phyloP scores from a whole-genome alignment of 2,888 invertebrate species.

The Leptinotarsa peninsularis region DNA sequence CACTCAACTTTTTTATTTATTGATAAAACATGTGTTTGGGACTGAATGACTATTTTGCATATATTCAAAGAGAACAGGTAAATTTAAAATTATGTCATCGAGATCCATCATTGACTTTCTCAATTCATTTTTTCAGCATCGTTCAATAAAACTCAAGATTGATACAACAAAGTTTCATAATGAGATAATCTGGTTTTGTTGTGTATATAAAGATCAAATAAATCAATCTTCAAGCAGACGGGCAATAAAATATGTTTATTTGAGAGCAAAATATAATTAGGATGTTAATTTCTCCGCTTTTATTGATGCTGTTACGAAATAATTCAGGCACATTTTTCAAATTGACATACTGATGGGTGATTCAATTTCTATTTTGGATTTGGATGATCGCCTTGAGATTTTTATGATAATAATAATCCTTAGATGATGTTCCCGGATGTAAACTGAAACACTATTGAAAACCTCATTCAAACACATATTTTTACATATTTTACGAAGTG shows the following conservation, averaged over 20 bases:
- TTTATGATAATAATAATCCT: conserved; percentile 4
- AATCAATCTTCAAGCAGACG: conserved; percentile 10
- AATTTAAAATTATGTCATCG: too few relatives aligned
- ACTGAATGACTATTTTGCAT: too few relatives aligned
- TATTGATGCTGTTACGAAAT: conserved; percentile 10
- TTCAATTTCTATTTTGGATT: neutral
- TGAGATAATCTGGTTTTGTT: conserved; percentile 1
- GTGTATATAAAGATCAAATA: neutral
- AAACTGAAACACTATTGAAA: too few relatives aligned
- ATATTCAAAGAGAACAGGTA: too few relatives aligned
- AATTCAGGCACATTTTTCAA: neutral
- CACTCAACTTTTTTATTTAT: too few relatives aligned
- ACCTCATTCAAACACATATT: too few relatives aligned
- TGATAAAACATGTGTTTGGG: too few relatives aligned
- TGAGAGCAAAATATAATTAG: conserved; percentile 14
- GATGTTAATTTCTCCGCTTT: conserved; percentile 7
- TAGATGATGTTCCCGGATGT: neutral
- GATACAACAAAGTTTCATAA: neutral
- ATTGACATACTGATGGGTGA: conserved; percentile 4
- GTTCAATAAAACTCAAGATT: neutral
- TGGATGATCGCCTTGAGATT: neutral
- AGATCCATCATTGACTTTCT: conserved; percentile 2
- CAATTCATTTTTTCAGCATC: neutral
- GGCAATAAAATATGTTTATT: conserved; percentile 10
- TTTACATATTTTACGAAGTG: too few relatives aligned